Conservation (phyloP, 2,113 vertebrate genomes). For the Amphiprion percula region DNA sequence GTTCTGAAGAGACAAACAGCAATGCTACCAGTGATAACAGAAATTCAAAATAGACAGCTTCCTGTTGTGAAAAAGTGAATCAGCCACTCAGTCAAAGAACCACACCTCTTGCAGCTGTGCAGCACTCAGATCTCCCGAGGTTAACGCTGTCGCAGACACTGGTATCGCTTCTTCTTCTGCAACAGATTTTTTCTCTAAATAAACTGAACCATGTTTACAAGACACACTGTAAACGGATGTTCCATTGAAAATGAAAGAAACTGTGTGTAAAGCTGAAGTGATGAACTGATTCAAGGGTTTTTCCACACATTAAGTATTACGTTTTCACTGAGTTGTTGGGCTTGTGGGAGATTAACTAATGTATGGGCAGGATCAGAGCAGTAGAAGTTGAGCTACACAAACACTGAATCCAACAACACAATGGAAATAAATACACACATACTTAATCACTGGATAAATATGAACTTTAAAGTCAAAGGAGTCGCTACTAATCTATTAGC, state of each 20-base stretch:
- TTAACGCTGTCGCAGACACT: conserved; percentile 4
- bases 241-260: background rate
- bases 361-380: too few relatives aligned
- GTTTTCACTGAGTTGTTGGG: too few relatives aligned
- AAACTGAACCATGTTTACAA: conserved; percentile 5
- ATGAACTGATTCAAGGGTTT: background rate
- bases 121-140: conserved; percentile 40
- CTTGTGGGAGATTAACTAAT: too few relatives aligned
- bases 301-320: background rate
- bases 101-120: conserved; percentile 42
- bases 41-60: conserved; percentile 23
- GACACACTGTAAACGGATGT: background rate
- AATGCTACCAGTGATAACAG: background rate
- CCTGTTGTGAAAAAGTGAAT: conserved; percentile 19
- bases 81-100: background rate
- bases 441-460: too few relatives aligned
- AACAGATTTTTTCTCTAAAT: conserved; percentile 15
- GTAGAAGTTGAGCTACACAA: too few relatives aligned
- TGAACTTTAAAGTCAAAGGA: too few relatives aligned
- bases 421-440: too few relatives aligned
- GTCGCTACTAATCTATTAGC: too few relatives aligned
- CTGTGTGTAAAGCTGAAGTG: too few relatives aligned
- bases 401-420: too few relatives aligned
- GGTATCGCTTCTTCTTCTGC: conserved; percentile 55
- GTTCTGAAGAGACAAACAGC: conserved; percentile 3